These are phyloP conservation scores for Tuta absoluta DNA, from an alignment of 2,888 invertebrate genomes.

Conservation along the genomic window DNA sequence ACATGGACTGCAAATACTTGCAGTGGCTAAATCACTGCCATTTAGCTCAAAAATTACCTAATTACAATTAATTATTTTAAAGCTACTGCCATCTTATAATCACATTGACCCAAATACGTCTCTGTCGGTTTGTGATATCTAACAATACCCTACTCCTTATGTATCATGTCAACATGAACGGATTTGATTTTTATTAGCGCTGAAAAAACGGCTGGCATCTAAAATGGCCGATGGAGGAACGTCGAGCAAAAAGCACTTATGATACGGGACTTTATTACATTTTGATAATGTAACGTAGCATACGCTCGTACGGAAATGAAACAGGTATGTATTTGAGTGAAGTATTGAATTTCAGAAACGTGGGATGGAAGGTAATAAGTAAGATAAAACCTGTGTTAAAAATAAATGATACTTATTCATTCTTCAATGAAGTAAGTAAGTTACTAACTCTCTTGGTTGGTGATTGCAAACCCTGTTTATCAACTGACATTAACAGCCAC, in stretches of 20 bases:
- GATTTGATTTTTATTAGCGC: constrained; percentile 14
- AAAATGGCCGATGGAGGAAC: neutral
- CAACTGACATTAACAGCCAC: no score
- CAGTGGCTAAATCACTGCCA: no score
- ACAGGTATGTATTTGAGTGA: neutral
- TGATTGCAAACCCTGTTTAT: no score
- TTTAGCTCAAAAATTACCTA: no score
- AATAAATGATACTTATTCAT: no score
- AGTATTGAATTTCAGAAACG: neutral
- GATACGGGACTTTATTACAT: constrained; percentile 15
- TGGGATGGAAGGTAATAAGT: no score
- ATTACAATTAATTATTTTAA: no score
- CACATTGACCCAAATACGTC: neutral
- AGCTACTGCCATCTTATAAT: no score
- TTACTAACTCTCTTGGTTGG: no score
- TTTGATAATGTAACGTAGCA: constrained; percentile 15
- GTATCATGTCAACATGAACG: constrained; percentile 9
- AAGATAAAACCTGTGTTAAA: no score
- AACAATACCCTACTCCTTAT: neutral
- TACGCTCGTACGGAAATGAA: neutral
- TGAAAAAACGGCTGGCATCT: constrained; percentile 4
- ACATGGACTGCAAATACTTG: no score
- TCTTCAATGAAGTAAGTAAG: no score
- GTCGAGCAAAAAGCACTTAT: neutral
- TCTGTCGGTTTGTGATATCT: constrained; percentile 7